Base-by-base conservation (phyloP, 2,888 invertebrate species). In the Steinernema hermaphroditum region DNA sequence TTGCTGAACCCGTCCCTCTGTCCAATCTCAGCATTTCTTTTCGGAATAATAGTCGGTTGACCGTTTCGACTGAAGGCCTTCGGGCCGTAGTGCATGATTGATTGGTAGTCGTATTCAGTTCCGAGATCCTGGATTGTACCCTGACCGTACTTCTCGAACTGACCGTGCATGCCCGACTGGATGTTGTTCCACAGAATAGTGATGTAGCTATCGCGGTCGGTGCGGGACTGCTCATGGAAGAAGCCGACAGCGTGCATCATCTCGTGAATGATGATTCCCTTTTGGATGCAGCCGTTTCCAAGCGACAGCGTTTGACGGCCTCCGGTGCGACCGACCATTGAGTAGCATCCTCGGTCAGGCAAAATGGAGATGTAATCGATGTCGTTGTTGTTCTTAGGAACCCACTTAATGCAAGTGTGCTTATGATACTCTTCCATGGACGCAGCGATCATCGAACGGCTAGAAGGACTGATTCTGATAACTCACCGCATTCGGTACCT, bases 241-340 rank as follows among this genome's bases (percentile, higher is more conserved):
- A 86, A 85, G 27, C 86, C 86, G 32, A 84, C 84, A 0, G 85
- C 84, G 72, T 86, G 86, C 85, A 85, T 85, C 75, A 86, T 81
- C 62, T 79, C 81, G 75, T 86, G 85, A 24, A 85, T 81, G 74
- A 86, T 85, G 74, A 85, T 85, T 43, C 86, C 86, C 69, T 85
- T 85, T 73, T 86, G 85, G 24, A 86, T 83, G 76, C 86, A 86
- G 27, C 86, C 86, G 9, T 81, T 83, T 0, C 84, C 86, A 16
- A 86, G 78, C 1, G 84, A 85, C 24, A 86, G 74, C 8, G 78
- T 77, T 81, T 85, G 70, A 75, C 82, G 54, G 75, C 84, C 46
- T 77, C 85, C 85, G 12, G 80, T 80, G 69, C 77, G 73, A 8
- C 80, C 75, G 29, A 75, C 85, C 84, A 86, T 84, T 14, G 86